Evolutionary conservation across 2,888 invertebrate genomes (phyloP).

Genomic region (Allolobophora icterica): DNA sequence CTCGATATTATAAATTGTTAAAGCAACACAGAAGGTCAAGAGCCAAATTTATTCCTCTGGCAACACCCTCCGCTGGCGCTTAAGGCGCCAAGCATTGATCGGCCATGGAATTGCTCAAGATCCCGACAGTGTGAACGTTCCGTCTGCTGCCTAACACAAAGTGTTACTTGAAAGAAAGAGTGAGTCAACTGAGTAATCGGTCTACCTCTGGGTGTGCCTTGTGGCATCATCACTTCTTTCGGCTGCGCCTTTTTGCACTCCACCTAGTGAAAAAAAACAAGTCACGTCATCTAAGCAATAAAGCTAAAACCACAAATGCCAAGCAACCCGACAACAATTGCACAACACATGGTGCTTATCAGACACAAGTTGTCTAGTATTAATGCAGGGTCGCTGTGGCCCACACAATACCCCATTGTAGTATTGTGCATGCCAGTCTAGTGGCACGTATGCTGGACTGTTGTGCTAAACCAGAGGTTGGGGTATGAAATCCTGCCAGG

Average conservation of each 20-base stretch:
- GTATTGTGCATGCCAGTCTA: neutral
- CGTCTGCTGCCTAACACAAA: neutral
- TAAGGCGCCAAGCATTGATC: neutral
- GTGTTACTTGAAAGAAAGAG: neutral
- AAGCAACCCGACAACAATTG: neutral
- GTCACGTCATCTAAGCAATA: neutral
- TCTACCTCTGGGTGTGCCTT: constrained; percentile 32
- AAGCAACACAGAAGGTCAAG: neutral
- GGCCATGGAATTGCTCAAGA: neutral
- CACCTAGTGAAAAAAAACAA: constrained; percentile 74
- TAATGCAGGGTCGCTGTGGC: too few species aligned
- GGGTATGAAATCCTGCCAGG: neutral
- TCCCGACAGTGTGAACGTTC: neutral
- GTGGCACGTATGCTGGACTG: neutral
- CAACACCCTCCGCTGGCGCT: neutral
- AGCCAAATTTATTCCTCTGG: neutral
- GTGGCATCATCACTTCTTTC: constrained; percentile 98
- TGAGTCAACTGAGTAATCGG: neutral
- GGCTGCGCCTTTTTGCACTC: constrained; percentile 99
- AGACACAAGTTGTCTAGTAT: too few species aligned
- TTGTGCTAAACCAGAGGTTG: neutral
- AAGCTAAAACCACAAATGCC: too few species aligned
- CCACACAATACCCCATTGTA: too few species aligned
- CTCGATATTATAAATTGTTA: too few species aligned
- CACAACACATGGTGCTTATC: neutral